Conservation (phyloP, 2,113 vertebrate genomes). For the Hemiprocne comata region DNA sequence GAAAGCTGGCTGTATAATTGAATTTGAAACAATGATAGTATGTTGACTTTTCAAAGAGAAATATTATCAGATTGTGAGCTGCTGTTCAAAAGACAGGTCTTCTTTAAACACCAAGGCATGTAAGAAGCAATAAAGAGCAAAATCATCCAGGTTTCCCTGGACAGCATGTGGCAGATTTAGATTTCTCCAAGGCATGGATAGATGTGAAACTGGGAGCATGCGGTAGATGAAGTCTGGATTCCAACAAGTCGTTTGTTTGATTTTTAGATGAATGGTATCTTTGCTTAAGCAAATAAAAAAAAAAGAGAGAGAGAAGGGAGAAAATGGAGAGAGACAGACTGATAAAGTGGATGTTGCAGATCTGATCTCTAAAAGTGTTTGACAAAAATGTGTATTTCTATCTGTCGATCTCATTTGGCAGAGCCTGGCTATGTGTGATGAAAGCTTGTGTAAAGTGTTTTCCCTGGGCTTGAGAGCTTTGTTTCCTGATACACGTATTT, state of each 20-base stretch:
- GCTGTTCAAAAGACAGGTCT: conserved; percentile 54
- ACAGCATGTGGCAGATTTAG: conserved; percentile 26
- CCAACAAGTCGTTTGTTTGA: not conserved
- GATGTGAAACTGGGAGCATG: conserved; percentile 6
- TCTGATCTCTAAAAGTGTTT: not conserved
- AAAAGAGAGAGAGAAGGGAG: not conserved
- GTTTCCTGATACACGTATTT: conserved; percentile 32
- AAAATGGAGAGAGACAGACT: not conserved
- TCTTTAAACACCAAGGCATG: conserved; percentile 50
- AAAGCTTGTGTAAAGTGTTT: not conserved
- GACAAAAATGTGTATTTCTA: not conserved
- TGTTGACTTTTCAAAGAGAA: conserved; percentile 71
- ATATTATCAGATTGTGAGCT: conserved; percentile 69
- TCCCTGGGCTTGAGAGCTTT: not conserved
- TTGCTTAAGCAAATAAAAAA: not conserved
- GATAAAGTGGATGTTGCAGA: not conserved
- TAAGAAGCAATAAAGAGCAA: conserved; percentile 55
- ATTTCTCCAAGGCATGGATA: conserved; percentile 15
- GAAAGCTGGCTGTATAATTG: conserved; percentile 54
- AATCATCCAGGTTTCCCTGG: conserved; percentile 1
- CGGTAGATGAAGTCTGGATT: not conserved
- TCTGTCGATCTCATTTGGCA: not conserved
- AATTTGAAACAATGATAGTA: conserved; percentile 64
- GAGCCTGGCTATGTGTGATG: not conserved
- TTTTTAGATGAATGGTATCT: not conserved